phyloP scores from a whole-genome alignment of 2,113 vertebrate genomes.

The Phylloscopus trochiloides region DNA sequence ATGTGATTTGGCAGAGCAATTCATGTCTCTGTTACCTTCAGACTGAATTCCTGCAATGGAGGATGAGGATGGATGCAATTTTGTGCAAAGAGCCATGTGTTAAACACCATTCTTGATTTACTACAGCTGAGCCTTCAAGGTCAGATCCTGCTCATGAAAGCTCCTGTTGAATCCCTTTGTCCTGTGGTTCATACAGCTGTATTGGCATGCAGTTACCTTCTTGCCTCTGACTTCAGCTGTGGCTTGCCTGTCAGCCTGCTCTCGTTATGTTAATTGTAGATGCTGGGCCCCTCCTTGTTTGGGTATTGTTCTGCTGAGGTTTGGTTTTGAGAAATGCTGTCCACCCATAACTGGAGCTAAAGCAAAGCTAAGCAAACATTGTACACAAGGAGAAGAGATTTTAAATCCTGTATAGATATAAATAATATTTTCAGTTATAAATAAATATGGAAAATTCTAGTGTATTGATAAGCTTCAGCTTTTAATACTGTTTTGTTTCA shows the following conservation, averaged over 20 bases:
- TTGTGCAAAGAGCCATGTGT: background rate
- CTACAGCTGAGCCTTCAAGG: background rate
- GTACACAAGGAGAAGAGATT: background rate
- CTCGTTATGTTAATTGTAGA: accelerated
- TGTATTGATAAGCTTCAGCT: background rate
- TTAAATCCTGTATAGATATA: background rate
- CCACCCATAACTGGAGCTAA: background rate
- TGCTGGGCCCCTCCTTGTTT: accelerated
- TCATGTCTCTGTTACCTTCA: background rate
- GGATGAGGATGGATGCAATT: background rate
- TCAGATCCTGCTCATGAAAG: background rate
- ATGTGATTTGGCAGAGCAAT: background rate
- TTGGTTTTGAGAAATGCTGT: background rate
- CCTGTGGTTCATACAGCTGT: background rate
- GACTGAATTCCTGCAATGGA: background rate
- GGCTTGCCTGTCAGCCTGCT: background rate
- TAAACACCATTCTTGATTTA: background rate
- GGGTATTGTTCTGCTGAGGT: background rate
- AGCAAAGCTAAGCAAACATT: background rate
- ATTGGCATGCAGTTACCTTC: background rate
- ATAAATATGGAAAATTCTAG: background rate
- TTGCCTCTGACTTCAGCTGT: background rate
- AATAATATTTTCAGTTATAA: background rate
- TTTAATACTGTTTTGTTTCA: background rate
- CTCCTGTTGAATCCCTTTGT: background rate